phyloP scores from a whole-genome alignment of 2,888 invertebrate genomes.

The Pseudococcus longispinus region DNA sequence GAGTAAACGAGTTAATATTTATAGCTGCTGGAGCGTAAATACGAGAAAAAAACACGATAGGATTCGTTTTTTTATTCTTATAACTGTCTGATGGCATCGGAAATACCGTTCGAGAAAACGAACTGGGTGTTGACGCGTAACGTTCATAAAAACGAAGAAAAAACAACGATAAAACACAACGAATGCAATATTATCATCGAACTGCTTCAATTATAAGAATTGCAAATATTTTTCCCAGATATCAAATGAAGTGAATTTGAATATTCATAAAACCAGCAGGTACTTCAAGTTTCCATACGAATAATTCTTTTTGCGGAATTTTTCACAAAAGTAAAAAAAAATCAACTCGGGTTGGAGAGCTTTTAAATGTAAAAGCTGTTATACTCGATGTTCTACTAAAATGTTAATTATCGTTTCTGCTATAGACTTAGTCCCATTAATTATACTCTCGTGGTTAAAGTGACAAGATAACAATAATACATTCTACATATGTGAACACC shows the following conservation, averaged over 20 bases:
- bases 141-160: background rate
- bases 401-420: background rate
- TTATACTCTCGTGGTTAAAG: background rate
- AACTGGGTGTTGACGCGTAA: constrained; percentile 23
- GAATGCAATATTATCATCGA: background rate
- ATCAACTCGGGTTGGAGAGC: background rate
- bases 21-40: constrained; percentile 6
- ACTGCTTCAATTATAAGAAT: background rate
- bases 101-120: background rate
- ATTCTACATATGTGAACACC: background rate
- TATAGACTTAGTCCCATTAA: background rate
- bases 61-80: background rate
- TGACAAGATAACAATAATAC: constrained; percentile 12
- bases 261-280: background rate
- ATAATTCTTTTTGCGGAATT: background rate
- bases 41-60: constrained; percentile 13
- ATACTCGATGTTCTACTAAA: background rate
- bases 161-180: background rate
- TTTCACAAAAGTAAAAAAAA: background rate
- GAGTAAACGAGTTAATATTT: constrained; percentile 33
- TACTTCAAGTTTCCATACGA: background rate
- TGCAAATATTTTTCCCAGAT: background rate
- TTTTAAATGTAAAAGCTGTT: background rate
- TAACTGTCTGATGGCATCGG: constrained; percentile 4
- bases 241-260: background rate